Evolutionary conservation across 2,888 invertebrate genomes (phyloP).

Genomic region (Phania funesta): DNA sequence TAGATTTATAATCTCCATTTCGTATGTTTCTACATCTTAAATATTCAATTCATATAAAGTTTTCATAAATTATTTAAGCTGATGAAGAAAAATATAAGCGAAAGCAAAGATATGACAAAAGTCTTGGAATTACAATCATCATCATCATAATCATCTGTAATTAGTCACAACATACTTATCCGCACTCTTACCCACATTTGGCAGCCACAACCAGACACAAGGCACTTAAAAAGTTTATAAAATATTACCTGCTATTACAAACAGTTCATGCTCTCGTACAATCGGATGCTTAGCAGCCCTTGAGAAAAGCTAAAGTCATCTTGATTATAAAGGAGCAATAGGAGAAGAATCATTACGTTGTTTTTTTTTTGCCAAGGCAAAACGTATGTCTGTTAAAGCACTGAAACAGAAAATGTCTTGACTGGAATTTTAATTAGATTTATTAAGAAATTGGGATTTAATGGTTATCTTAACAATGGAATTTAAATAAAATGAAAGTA

Average conservation of each 20-base stretch:
- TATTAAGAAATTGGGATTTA: no score
- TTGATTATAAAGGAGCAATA: neutral
- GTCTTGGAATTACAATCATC: neutral
- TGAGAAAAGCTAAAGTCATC: conserved; percentile 3
- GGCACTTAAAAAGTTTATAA: conserved; percentile 45
- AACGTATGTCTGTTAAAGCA: neutral
- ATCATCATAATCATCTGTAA: conserved; percentile 44
- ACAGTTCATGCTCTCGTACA: conserved; percentile 33
- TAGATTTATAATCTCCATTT: neutral
- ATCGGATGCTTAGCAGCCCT: conserved; percentile 6
- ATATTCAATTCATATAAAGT: neutral
- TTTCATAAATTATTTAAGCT: conserved; percentile 28
- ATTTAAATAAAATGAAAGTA: no score
- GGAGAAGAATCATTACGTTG: neutral
- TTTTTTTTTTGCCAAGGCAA: no score
- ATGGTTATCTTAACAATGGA: no score
- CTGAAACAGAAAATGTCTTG: no score
- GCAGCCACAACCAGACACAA: conserved; percentile 36
- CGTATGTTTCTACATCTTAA: neutral
- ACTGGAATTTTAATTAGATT: no score
- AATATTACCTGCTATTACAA: conserved; percentile 55
- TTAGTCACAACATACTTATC: conserved; percentile 22
- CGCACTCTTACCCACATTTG: neutral
- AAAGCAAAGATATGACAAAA: conserved; percentile 4
- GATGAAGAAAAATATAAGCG: neutral